These are phyloP conservation scores for Harpagifer antarcticus DNA, from an alignment of 2,797 vertebrate species.

Conservation along the genomic window DNA sequence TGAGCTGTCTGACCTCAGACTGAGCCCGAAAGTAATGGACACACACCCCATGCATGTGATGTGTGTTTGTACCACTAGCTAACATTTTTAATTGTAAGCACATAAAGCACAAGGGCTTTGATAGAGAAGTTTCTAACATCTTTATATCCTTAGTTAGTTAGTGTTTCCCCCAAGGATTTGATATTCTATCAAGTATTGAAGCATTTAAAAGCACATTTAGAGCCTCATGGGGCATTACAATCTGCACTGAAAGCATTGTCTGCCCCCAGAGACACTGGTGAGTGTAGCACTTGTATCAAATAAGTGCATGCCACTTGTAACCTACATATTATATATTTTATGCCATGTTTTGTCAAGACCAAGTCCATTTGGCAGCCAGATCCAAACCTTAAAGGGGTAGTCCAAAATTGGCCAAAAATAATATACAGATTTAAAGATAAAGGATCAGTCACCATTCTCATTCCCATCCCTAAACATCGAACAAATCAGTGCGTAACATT, in stretches of 20 bases:
- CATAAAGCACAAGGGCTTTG: neutral
- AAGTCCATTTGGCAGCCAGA: constrained; percentile 12
- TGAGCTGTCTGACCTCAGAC: constrained; percentile 80
- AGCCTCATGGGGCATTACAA: constrained; percentile 1
- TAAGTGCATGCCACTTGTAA: constrained; percentile 9
- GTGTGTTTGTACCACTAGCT: constrained; percentile 29
- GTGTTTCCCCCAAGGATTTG: neutral
- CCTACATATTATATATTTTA: neutral
- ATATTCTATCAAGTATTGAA: neutral
- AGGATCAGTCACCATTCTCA: neutral
- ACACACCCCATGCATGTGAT: constrained; percentile 38
- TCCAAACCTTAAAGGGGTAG: neutral
- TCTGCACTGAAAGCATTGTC: neutral
- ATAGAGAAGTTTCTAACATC: neutral
- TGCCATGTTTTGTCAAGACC: neutral
- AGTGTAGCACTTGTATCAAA: neutral
- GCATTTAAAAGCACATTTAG: neutral
- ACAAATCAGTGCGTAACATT: constrained; percentile 11
- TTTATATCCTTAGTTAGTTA: constrained; percentile 1
- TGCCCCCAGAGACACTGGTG: neutral
- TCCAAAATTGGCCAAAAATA: no score
- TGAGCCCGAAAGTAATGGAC: constrained; percentile 66
- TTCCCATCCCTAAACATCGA: constrained; percentile 5
- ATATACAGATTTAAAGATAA: constrained; percentile 3
- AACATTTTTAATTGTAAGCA: neutral